These are phyloP conservation scores for Melopsittacus undulatus DNA, from an alignment of 2,797 vertebrate genomes.

Conservation along the genomic window DNA sequence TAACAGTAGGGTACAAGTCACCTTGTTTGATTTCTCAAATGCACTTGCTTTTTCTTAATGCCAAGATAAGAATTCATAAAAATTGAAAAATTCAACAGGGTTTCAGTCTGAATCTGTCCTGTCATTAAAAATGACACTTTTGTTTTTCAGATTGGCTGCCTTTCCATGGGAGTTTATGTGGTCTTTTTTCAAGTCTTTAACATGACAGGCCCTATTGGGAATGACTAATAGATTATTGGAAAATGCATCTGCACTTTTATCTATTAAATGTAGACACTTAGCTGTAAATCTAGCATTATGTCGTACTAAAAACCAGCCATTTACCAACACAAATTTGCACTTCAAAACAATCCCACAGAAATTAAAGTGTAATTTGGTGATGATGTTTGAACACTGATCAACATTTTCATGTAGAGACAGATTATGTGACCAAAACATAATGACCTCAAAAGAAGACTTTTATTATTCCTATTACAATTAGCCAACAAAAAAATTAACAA, in stretches of 20 bases:
- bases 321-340: background rate
- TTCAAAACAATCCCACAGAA: background rate
- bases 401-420: background rate
- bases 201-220: constrained; percentile 10
- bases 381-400: background rate
- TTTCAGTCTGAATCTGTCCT: background rate
- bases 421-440: background rate
- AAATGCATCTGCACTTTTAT: constrained; percentile 53
- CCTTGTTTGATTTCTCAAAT: constrained; percentile 8
- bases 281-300: background rate
- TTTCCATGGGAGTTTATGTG: constrained; percentile 21
- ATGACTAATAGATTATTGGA: constrained; percentile 50
- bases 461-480: background rate
- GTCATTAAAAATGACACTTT: constrained; percentile 42
- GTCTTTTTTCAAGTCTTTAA: constrained; percentile 32
- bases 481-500: background rate
- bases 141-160: constrained; percentile 36
- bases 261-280: background rate
- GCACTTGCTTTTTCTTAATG: background rate
- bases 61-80: constrained; percentile 59
- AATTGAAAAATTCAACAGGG: constrained; percentile 20
- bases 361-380: background rate
- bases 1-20: constrained; percentile 31
- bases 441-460: background rate
- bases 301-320: background rate